phyloP scores from a whole-genome alignment of 2,888 invertebrate genomes.

The Heliconius ismenius region DNA sequence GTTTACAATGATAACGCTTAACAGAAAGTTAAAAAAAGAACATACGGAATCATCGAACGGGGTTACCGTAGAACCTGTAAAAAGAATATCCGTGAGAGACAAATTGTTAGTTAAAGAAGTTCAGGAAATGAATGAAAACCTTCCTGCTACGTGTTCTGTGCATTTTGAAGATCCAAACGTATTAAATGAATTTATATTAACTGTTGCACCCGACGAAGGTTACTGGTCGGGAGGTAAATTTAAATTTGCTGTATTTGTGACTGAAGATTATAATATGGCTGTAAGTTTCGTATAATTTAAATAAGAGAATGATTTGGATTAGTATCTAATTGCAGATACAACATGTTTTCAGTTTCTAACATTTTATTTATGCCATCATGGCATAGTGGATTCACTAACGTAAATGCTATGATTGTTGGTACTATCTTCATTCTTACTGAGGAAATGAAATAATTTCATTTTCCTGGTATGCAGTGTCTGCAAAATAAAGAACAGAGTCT shows the following conservation, averaged over 20 bases:
- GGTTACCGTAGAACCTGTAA: constrained; percentile 64
- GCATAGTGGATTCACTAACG: too few species aligned
- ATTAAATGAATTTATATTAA: constrained; percentile 89
- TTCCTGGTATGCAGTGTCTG: too few species aligned
- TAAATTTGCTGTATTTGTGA: constrained; percentile 91
- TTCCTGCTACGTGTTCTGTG: constrained; percentile 90
- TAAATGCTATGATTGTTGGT: too few species aligned
- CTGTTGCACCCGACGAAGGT: constrained; percentile 92
- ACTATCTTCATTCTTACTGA: too few species aligned
- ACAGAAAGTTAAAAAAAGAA: constrained; percentile 87
- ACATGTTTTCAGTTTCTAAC: neutral
- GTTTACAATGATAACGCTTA: constrained; percentile 85
- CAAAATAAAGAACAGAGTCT: too few species aligned
- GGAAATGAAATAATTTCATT: too few species aligned
- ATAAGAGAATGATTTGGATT: neutral
- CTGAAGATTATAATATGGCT: constrained; percentile 97
- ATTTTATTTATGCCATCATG: neutral
- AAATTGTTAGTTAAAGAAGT: constrained; percentile 91
- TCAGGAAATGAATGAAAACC: constrained; percentile 92
- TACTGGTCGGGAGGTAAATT: constrained; percentile 94
- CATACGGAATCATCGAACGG: constrained; percentile 71
- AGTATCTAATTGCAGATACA: neutral
- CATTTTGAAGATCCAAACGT: constrained; percentile 91
- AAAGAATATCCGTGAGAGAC: constrained; percentile 89
- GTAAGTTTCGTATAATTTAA: constrained; percentile 80